Evolutionary conservation across 1,140 invertebrate species (phyloP).

Genomic region (Antheraea pernyi): DNA sequence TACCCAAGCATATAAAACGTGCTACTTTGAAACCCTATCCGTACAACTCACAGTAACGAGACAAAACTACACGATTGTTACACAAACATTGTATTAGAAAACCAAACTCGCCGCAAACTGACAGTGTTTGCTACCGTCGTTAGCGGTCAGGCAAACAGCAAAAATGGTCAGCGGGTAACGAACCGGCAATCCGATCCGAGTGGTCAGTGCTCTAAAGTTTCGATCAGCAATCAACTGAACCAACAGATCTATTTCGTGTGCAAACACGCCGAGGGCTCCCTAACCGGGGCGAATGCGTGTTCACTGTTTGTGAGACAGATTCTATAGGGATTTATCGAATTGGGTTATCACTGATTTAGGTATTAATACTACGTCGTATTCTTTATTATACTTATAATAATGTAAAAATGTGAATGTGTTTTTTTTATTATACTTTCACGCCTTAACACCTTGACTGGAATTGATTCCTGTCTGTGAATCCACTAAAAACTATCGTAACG

Average conservation of each 20-base stretch:
- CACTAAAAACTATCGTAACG: too few species aligned
- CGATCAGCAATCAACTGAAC: conserved; percentile 73
- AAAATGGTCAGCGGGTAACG: conserved; percentile 68
- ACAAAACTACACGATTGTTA: conserved; percentile 23
- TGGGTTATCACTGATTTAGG: not conserved
- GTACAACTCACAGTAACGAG: not conserved
- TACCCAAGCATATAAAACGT: too few species aligned
- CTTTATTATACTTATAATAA: too few species aligned
- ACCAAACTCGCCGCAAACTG: conserved; percentile 37
- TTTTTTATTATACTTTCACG: too few species aligned
- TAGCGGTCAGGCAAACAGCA: conserved; percentile 69
- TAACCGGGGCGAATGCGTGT: conserved; percentile 16
- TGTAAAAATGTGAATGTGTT: too few species aligned
- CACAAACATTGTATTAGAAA: conserved; percentile 40
- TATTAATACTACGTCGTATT: not conserved
- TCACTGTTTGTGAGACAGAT: not conserved
- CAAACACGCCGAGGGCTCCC: conserved; percentile 52
- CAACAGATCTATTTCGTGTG: conserved; percentile 72
- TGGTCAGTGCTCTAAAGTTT: conserved; percentile 73
- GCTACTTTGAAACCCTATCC: too few species aligned
- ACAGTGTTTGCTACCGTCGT: conserved; percentile 58
- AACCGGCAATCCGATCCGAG: conserved; percentile 72
- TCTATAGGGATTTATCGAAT: not conserved
- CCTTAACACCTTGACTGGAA: too few species aligned
- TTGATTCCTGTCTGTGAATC: too few species aligned